These are phyloP conservation scores for Scatophagus argus DNA, from an alignment of 2,113 vertebrate species.

Conservation along the genomic window DNA sequence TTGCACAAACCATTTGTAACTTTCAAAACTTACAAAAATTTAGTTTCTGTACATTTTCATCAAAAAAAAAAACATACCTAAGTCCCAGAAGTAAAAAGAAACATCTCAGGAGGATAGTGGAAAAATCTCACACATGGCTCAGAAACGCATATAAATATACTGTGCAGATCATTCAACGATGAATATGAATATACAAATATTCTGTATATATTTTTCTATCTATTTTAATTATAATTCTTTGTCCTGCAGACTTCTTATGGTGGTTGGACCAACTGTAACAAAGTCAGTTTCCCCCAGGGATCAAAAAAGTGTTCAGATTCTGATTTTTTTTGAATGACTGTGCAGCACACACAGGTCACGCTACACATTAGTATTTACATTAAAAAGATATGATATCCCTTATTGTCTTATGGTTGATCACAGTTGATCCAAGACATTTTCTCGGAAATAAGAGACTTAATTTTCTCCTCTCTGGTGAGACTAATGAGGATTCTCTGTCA, in stretches of 20 bases:
- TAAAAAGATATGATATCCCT: neutral
- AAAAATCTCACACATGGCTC: neutral
- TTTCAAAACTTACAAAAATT: slow-evolving; percentile 74
- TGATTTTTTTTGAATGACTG: neutral
- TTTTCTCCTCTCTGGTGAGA: slow-evolving; percentile 34
- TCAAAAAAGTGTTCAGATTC: too few species aligned
- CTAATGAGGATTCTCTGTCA: slow-evolving; percentile 51
- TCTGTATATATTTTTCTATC: too few species aligned
- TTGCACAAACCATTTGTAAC: slow-evolving; percentile 68
- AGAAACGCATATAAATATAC: slow-evolving; percentile 4
- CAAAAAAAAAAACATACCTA: slow-evolving; percentile 62
- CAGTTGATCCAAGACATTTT: neutral
- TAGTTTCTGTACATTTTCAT: slow-evolving; percentile 65
- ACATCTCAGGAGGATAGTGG: slow-evolving; percentile 10
- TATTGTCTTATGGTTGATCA: neutral
- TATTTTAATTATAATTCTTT: too few species aligned
- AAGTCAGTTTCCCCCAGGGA: too few species aligned
- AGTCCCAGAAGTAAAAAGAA: slow-evolving; percentile 27
- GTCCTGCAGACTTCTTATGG: too few species aligned
- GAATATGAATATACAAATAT: too few species aligned
- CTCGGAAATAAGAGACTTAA: slow-evolving; percentile 20
- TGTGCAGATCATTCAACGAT: neutral
- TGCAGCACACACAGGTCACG: neutral
- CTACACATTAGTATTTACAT: neutral
- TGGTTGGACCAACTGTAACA: too few species aligned